Conservation (phyloP, 1,140 invertebrate genomes). For the Panonychus citri region DNA sequence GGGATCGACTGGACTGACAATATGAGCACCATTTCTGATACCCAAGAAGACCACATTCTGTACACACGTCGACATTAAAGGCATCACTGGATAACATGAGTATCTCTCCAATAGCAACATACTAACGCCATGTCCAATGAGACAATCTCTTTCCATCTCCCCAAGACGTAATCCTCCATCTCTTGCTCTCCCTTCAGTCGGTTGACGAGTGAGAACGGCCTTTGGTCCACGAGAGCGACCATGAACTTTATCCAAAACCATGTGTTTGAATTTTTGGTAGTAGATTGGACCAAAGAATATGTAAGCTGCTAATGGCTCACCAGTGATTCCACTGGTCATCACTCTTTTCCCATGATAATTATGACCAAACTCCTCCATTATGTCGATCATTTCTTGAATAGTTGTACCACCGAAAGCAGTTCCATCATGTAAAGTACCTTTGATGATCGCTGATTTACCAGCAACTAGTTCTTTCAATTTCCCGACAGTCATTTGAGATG, state of each 20-base stretch:
- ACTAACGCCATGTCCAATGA: constrained; percentile 92
- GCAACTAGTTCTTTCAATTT: constrained; percentile 89
- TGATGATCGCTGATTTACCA: constrained; percentile 75
- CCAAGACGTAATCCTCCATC: constrained; percentile 90
- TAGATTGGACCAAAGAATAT: constrained; percentile 64
- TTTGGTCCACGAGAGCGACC: constrained; percentile 77
- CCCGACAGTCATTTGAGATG: constrained; percentile 97
- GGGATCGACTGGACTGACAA: constrained; percentile 64
- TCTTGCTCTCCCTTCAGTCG: constrained; percentile 83
- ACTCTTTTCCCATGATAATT: constrained; percentile 97
- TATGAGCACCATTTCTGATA: constrained; percentile 56
- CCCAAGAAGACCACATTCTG: constrained; percentile 75
- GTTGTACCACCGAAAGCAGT: constrained; percentile 90
- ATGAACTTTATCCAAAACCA: constrained; percentile 99
- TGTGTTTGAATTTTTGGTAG: constrained; percentile 95
- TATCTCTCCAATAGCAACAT: constrained; percentile 85
- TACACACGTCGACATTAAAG: constrained; percentile 87
- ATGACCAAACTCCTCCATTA: constrained; percentile 64
- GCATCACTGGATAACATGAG: constrained; percentile 95
- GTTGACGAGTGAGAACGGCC: constrained; percentile 83
- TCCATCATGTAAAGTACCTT: constrained; percentile 86
- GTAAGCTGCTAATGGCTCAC: constrained; percentile 73
- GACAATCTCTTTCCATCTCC: constrained; percentile 97
- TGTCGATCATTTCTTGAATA: constrained; percentile 49
- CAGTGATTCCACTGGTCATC: constrained; percentile 87